phyloP scores from a whole-genome alignment of 1,140 invertebrate species.

The Cyclargus thomasi region DNA sequence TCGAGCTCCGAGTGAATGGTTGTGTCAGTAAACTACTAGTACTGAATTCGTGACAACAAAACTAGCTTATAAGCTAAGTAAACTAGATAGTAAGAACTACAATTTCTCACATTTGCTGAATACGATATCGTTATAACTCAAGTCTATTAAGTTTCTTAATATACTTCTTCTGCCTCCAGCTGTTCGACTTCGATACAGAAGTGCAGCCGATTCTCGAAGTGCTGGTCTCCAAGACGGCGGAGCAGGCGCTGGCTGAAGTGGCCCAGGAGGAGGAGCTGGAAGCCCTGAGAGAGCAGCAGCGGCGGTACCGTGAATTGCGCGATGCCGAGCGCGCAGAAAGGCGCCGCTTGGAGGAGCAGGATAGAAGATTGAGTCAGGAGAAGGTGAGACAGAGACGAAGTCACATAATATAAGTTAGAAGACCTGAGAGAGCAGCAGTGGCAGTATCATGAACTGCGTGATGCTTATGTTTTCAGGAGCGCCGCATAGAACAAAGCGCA shows the following conservation, averaged over 20 bases:
- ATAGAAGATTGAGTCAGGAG: slow-evolving; percentile 44
- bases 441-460: slow-evolving; percentile 84
- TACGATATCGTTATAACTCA: too few species aligned
- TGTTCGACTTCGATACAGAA: slow-evolving; percentile 93
- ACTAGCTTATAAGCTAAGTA: too few species aligned
- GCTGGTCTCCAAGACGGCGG: slow-evolving; percentile 90
- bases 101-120: too few species aligned
- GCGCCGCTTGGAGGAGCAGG: slow-evolving; percentile 55
- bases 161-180: slow-evolving; percentile 52
- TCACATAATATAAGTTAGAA: too few species aligned
- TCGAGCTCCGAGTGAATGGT: too few species aligned
- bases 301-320: slow-evolving; percentile 84
- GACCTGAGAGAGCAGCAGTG: slow-evolving; percentile 85
- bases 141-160: too few species aligned
- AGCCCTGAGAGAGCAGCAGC: slow-evolving; percentile 84
- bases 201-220: slow-evolving; percentile 91
- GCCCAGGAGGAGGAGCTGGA: slow-evolving; percentile 86
- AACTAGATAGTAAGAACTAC: too few species aligned
- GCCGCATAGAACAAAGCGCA: slow-evolving; percentile 76
- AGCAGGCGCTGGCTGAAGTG: slow-evolving; percentile 90
- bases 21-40: too few species aligned
- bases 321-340: slow-evolving; percentile 85
- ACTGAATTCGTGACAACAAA: too few species aligned
- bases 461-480: slow-evolving; percentile 77
- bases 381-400: slow-evolving; percentile 39